A percentile compares a stretch with the other conserved stretches of the same genome.
Conservation (phyloP, 2,797 vertebrate genomes). For the Oreortyx pictus region DNA sequence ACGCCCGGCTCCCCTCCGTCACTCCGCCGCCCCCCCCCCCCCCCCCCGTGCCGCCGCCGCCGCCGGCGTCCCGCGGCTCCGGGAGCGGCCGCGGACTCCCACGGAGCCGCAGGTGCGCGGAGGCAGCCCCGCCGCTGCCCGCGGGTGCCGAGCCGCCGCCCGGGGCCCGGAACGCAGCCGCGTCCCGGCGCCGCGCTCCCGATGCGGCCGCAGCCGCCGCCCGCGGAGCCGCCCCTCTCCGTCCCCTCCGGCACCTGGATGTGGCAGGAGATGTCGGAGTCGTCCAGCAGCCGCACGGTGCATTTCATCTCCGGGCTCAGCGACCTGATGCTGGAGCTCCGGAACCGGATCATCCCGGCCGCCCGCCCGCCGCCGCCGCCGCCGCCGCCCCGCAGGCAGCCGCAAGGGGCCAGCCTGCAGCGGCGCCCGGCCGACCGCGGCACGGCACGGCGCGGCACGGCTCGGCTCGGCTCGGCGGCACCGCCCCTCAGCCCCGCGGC, state of each 20-base stretch:
- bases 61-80: not conserved
- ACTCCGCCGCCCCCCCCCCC: not conserved
- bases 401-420: slow-evolving; percentile 81
- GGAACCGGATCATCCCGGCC: slow-evolving; percentile 96
- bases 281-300: slow-evolving; percentile 93
- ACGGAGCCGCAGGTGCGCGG: not conserved
- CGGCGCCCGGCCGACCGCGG: slow-evolving; percentile 18
- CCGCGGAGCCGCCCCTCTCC: not conserved
- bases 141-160: not conserved
- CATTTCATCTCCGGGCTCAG: slow-evolving; percentile 92
- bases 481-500: slow-evolving; percentile 32
- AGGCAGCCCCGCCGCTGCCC: not conserved
- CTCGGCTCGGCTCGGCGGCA: not conserved
- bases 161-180: not conserved
- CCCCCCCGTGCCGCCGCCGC: no score
- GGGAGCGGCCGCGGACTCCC: not conserved
- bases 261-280: slow-evolving; percentile 93
- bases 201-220: not conserved
- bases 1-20: not conserved
- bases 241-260: slow-evolving; percentile 87
- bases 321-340: slow-evolving; percentile 94
- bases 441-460: not conserved
- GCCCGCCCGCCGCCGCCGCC: slow-evolving; percentile 49
- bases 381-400: slow-evolving; percentile 67
- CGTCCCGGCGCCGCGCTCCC: not conserved